A percentile compares a stretch with the other conserved stretches of the same genome.
These are phyloP conservation scores for Drosophila kikkawai DNA, from an alignment of 1,140 invertebrate genomes.

Conservation along the genomic window DNA sequence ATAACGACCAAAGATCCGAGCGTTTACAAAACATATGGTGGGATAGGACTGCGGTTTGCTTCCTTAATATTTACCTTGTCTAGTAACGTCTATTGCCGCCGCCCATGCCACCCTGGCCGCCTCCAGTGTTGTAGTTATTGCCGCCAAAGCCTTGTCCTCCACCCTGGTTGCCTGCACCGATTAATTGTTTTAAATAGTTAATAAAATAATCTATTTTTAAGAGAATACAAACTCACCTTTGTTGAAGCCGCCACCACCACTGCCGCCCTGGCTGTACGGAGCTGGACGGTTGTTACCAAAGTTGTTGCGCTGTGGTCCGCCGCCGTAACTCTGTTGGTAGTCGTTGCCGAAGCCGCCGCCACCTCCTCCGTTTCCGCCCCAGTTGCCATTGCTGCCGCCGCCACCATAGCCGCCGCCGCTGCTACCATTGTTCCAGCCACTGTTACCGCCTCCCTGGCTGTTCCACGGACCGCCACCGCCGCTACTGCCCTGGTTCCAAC, in stretches of 20 bases:
- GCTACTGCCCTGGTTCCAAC: constrained; percentile 69
- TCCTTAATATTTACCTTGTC: constrained; percentile 61
- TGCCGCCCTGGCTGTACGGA: constrained; percentile 86
- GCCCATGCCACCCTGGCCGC: constrained; percentile 78
- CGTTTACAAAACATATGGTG: constrained; percentile 21
- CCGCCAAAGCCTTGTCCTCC: constrained; percentile 68
- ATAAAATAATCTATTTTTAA: neutral
- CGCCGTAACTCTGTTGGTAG: constrained; percentile 91
- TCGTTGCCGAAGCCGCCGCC: constrained; percentile 90
- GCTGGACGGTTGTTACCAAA: constrained; percentile 87
- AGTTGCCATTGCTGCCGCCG: constrained; percentile 55
- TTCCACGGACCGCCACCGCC: constrained; percentile 74
- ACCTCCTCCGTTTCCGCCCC: constrained; percentile 77
- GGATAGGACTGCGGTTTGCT: neutral
- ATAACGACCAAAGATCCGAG: constrained; percentile 47
- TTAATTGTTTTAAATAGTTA: neutral
- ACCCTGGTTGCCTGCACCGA: constrained; percentile 73
- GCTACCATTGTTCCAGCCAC: constrained; percentile 85
- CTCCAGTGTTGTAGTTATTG: constrained; percentile 66
- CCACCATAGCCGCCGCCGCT: constrained; percentile 59
- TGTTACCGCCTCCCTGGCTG: constrained; percentile 63
- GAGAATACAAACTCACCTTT: constrained; percentile 54
- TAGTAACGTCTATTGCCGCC: constrained; percentile 84
- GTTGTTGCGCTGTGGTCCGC: constrained; percentile 88
- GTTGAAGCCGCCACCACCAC: constrained; percentile 65